Evolutionary conservation across 2,888 invertebrate genomes (phyloP).

Genomic region (Teinopalpus imperialis): DNA sequence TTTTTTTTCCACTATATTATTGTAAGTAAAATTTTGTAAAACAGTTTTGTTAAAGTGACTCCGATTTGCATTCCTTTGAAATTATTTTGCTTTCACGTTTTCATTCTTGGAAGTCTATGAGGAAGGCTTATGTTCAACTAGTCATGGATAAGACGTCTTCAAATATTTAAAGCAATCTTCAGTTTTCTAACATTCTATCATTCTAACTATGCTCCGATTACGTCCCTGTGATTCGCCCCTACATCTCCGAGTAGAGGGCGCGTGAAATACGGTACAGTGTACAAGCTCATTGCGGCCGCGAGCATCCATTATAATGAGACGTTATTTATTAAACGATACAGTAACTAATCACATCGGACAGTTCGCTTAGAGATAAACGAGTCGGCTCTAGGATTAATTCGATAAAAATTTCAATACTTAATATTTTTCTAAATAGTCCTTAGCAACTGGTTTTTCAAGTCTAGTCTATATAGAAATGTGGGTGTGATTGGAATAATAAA

Average conservation of each 20-base stretch:
- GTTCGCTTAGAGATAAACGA: slow-evolving; percentile 31
- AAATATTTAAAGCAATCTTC: too few relatives aligned
- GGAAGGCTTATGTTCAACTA: too few relatives aligned
- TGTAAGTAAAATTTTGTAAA: too few relatives aligned
- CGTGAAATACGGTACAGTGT: slow-evolving; percentile 58
- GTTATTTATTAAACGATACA: slow-evolving; percentile 72
- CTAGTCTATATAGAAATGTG: slow-evolving; percentile 1
- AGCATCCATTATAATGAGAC: slow-evolving; percentile 70
- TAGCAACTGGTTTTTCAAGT: slow-evolving; percentile 12
- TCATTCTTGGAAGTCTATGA: too few relatives aligned
- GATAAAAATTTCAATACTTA: slow-evolving; percentile 17
- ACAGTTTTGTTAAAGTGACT: too few relatives aligned
- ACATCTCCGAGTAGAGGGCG: slow-evolving; percentile 32
- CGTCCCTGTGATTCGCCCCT: slow-evolving; percentile 9
- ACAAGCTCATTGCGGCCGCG: slow-evolving; percentile 52
- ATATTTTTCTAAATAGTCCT: slow-evolving; percentile 12
- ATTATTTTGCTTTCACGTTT: too few relatives aligned
- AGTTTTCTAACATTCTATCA: too few relatives aligned
- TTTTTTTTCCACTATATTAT: too few relatives aligned
- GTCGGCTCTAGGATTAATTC: slow-evolving; percentile 7
- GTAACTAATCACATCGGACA: slow-evolving; percentile 58
- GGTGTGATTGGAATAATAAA: slow-evolving; percentile 8
- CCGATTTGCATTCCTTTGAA: too few relatives aligned
- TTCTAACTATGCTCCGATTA: too few relatives aligned
- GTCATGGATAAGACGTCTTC: too few relatives aligned